Evolutionary conservation across 2,113 vertebrate genomes (phyloP).

Genomic region (Dicerorhinus sumatrensis): DNA sequence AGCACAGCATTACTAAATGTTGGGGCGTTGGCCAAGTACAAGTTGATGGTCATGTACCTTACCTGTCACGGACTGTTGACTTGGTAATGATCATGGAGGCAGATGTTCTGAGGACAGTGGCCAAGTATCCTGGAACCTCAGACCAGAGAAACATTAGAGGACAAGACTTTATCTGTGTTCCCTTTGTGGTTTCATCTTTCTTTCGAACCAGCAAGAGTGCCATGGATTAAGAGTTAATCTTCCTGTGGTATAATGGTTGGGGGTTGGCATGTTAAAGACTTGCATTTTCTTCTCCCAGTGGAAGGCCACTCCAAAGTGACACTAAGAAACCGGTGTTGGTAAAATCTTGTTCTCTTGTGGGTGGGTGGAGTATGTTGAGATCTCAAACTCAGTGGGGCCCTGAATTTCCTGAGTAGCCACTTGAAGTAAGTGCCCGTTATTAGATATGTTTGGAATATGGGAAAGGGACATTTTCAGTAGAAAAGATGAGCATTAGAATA

Average conservation of each 20-base stretch:
- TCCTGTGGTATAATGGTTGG: not conserved
- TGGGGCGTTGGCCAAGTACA: not conserved
- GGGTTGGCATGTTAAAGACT: not conserved
- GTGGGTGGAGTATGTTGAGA: not conserved
- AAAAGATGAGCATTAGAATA: not conserved
- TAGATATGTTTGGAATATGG: not conserved
- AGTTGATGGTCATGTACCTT: not conserved
- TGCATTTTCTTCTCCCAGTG: not conserved
- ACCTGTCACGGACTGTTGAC: not conserved
- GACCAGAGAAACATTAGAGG: not conserved
- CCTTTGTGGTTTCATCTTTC: not conserved
- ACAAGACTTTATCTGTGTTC: not conserved
- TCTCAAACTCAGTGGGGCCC: not conserved
- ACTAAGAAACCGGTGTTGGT: not conserved
- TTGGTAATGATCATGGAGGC: not conserved
- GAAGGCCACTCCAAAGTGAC: not conserved
- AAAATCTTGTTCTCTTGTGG: not conserved
- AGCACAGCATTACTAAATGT: not conserved
- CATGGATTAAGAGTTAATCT: not conserved
- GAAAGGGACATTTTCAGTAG: not conserved
- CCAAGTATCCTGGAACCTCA: not conserved
- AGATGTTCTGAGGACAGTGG: not conserved
- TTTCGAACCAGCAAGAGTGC: not conserved
- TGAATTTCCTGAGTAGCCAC: not conserved
- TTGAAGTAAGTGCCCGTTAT: not conserved